A percentile compares a stretch with the other conserved stretches of the same genome.
Evolutionary conservation across 2,113 vertebrate species (phyloP).

Genomic region (Myxocyprinus asiaticus): DNA sequence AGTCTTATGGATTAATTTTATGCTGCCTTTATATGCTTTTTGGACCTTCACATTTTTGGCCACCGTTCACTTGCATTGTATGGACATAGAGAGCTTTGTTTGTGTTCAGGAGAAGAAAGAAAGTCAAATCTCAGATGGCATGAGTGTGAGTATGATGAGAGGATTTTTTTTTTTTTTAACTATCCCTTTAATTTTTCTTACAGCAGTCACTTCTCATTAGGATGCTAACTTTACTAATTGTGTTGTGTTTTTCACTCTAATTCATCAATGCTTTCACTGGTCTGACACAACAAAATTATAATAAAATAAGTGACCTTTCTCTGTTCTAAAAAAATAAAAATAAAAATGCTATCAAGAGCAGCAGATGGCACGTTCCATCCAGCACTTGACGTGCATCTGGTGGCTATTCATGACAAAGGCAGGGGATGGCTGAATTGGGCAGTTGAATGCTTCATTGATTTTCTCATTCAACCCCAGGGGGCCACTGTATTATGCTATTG

Average conservation of each 20-base stretch:
- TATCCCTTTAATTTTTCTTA: no score
- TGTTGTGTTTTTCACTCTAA: not conserved
- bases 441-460: constrained; percentile 56
- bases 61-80: no score
- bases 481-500: constrained; percentile 48
- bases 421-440: constrained; percentile 35
- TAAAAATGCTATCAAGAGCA: constrained; percentile 30
- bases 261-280: constrained; percentile 9
- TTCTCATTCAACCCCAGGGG: constrained; percentile 26
- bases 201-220: not conserved
- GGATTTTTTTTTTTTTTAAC: no score
- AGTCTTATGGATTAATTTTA: no score
- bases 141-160: no score
- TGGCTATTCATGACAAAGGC: constrained; percentile 40
- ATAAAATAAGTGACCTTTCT: constrained; percentile 29
- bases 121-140: no score
- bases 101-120: no score
- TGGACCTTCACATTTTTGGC: no score
- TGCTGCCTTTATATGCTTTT: no score
- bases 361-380: constrained; percentile 56
- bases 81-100: no score
- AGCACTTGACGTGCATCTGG: constrained; percentile 37
- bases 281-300: not conserved
- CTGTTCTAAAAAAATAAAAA: not conserved
- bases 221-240: not conserved